Base-by-base conservation (phyloP, 2,797 vertebrate species). In the Coccyzus lansbergi region DNA sequence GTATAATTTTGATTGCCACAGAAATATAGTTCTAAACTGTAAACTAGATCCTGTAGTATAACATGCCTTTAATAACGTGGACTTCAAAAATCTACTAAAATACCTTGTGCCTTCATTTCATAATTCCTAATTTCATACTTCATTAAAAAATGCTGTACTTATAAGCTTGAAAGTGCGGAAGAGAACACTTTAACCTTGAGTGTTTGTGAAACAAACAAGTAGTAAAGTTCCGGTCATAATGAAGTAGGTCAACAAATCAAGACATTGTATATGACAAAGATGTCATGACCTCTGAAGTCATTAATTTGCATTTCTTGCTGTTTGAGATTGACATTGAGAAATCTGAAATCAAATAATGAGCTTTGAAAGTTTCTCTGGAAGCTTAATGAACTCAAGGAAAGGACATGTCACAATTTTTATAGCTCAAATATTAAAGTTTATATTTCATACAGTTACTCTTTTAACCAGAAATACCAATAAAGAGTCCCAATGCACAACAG, bases 331-430 rank as follows among this genome's bases (percentile, higher is more conserved):
- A 95, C 59, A 94, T 22, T 22, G 52, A 93, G 79, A 96, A 97
- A 58, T 24, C 16, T 83, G 82, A 96, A 95, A 94, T 93, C 94
- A 95, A 83, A 89, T 94, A 97, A 95, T 15, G 67, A 95, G 55
- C 78, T 90, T 91, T 71, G 65, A 93, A 94, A 95, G 29, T 81
- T 96, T 95, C 92, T 96, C 92, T 92, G 52, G 65, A 71, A 71
- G 18, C 36, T 92, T 95, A 95, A 96, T 97, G 93, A 96, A 94
- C 52, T 96, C 69, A 96, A 96, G 92, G 21, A 96, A 93, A 97
- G 93, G 90, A 83, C 80, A 92, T 94, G 95, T 93, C 20, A 58
- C 51, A 86, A 29, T 62, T 93, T 75, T 92, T 96, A 91, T 80
- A 70, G 58, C 82, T 96, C 76, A 95, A 95, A 71, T 95, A 92